These are phyloP conservation scores for Patagioenas fasciata DNA, from an alignment of 2,113 vertebrate genomes.

Conservation along the genomic window DNA sequence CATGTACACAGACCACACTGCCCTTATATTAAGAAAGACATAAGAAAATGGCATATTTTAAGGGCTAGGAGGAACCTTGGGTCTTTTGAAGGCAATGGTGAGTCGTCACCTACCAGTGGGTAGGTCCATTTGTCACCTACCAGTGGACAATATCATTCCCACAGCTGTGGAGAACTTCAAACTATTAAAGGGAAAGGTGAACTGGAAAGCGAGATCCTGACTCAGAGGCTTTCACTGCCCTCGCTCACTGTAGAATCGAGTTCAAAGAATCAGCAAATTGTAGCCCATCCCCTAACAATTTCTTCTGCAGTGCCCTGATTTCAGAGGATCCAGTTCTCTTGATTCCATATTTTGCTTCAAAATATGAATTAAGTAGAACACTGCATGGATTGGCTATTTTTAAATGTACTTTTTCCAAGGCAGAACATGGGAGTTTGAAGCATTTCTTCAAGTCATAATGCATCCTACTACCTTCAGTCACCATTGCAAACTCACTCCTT, in stretches of 20 bases:
- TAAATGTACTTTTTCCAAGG: background rate
- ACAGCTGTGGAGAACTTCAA: background rate
- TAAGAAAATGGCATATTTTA: background rate
- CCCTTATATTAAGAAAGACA: background rate
- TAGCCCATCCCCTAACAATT: background rate
- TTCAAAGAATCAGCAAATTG: background rate
- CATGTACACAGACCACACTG: background rate
- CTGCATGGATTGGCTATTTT: background rate
- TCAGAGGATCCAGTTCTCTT: background rate
- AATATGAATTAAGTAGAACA: background rate
- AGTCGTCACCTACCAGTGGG: background rate
- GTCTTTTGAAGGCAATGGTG: background rate
- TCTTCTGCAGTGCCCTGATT: background rate
- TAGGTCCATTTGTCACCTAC: background rate
- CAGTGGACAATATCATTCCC: background rate
- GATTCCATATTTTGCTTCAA: background rate
- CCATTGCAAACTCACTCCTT: background rate
- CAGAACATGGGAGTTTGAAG: background rate
- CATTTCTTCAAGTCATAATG: background rate
- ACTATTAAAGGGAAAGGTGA: background rate
- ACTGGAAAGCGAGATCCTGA: background rate
- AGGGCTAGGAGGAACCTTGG: background rate
- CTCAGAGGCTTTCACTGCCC: background rate
- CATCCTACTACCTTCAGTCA: background rate
- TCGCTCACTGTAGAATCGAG: background rate